Percentiles rank a stretch among this genome's conserved stretches.
Evolutionary conservation across 2,888 invertebrate genomes (phyloP).

Genomic region (Teleiodes luculella): DNA sequence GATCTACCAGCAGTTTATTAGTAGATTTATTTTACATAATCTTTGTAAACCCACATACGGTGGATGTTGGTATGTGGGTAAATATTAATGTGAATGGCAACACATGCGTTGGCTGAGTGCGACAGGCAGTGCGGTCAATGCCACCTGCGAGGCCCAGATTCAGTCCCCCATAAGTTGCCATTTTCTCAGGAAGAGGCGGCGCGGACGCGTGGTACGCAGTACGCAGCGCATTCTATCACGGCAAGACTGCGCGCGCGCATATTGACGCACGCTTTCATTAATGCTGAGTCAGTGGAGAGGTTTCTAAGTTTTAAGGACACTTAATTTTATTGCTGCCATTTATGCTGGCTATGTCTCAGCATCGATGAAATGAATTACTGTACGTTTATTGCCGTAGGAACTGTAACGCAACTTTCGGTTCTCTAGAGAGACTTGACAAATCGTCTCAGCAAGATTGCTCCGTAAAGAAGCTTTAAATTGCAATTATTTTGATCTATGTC

Average conservation of each 20-base stretch:
- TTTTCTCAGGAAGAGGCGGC: conserved; percentile 75
- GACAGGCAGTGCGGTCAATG: conserved; percentile 64
- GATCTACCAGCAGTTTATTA: too few species aligned
- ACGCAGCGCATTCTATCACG: conserved; percentile 70
- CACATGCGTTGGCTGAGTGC: conserved; percentile 55
- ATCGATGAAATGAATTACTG: conserved; percentile 39
- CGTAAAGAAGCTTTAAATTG: too few species aligned
- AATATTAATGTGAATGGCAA: conserved; percentile 64
- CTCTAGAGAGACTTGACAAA: conserved; percentile 3
- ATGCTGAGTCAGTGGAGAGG: conserved; percentile 57
- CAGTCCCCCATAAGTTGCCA: conserved; percentile 74
- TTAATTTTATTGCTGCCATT: conserved; percentile 48
- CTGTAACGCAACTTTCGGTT: conserved; percentile 17
- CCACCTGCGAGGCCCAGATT: conserved; percentile 70
- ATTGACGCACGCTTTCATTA: conserved; percentile 67
- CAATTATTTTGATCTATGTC: too few species aligned
- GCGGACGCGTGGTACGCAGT: conserved; percentile 47
- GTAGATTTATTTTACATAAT: too few species aligned
- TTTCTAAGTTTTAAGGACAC: conserved; percentile 48
- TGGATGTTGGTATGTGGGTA: conserved; percentile 46
- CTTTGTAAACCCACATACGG: conserved; percentile 54
- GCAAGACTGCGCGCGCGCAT: conserved; percentile 64
- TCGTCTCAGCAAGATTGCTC: too few species aligned
- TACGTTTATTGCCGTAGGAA: conserved; percentile 31
- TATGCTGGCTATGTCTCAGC: conserved; percentile 40